Base-by-base conservation (phyloP, 2,888 invertebrate genomes). In the Drosophila lutescens region DNA sequence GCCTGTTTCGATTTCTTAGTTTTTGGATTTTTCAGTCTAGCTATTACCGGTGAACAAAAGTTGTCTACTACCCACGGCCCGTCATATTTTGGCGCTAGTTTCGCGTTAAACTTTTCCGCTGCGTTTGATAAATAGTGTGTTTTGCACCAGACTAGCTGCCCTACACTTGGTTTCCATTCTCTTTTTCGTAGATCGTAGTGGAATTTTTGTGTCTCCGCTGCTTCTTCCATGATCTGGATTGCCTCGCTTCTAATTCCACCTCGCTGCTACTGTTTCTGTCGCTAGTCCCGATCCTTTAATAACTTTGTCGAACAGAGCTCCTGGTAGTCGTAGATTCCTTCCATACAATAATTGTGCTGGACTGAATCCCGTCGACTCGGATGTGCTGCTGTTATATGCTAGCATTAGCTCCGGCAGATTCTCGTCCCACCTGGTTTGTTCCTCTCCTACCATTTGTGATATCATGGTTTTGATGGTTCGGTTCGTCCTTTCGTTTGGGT, bases 1-100 rank as follows among this genome's bases (percentile, higher is more conserved):
- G 36, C 36, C 13, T 13, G 36, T 36, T 36, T 36, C 1, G 36
- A 13, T 36, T 36, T 36, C 36, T 36, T 36, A 4, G 36, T 36
- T 36, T 36, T 36, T 36, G 4, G 36, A 36, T 36, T 13, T 36
- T n/a, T 36, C 6, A n/a, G 5, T 6, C 1, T n/a, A 6, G 6
- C n/a, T 38, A 38, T 38, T 38, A 38, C 38, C n/a, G 38, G 38
- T 6, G 38, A 38, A n/a, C 13, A n/a, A 7, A n/a, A 38, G n/a
- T n/a, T 38, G 38, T 38, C n/a, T n/a, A 38, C n/a, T 38, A 13
- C n/a, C n/a, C n/a, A 38, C 38, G 38, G 38, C 13, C 41, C 41
- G 15, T 17, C 17, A 9, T 41, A 17, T 41, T 41, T 41, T 17
- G 17, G 17, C 1, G 41, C 17, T 9, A 41, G 15, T 10, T 41